Conservation (phyloP, 2,888 invertebrate genomes). For the Colostygia pectinataria region DNA sequence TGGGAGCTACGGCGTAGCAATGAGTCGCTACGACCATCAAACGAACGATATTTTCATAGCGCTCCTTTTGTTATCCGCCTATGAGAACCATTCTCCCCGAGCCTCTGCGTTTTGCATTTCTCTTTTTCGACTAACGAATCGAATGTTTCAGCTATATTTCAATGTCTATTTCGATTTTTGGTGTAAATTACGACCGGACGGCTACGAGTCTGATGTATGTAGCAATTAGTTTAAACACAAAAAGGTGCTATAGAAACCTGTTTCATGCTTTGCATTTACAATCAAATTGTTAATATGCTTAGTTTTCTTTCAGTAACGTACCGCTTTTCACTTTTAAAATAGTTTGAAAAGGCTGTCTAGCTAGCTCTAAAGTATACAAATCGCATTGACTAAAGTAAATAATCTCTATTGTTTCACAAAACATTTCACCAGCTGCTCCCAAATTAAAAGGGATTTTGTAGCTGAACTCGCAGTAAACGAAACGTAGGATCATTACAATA, state of each 20-base stretch:
- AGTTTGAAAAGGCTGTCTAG: background rate
- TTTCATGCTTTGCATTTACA: constrained; percentile 1
- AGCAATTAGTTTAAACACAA: constrained; percentile 24
- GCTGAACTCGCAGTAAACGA: background rate
- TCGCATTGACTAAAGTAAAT: background rate
- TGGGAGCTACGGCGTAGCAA: constrained; percentile 32
- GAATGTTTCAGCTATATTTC: constrained; percentile 68
- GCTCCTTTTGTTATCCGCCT: constrained; percentile 73
- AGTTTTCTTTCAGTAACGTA: background rate
- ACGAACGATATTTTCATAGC: constrained; percentile 67
- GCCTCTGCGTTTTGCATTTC: constrained; percentile 71
- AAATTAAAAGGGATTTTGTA: background rate
- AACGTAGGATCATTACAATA: constrained; percentile 22
- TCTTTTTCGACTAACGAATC: constrained; percentile 75
- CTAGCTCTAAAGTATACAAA: background rate
- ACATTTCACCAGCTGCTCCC: background rate
- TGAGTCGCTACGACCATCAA: constrained; percentile 56
- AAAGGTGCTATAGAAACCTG: constrained; percentile 10
- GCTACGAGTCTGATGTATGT: constrained; percentile 25
- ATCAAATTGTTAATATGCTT: background rate
- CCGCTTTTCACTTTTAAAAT: background rate
- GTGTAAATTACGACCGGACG: constrained; percentile 25
- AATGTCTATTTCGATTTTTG: constrained; percentile 47
- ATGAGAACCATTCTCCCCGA: constrained; percentile 71
- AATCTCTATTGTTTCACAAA: background rate